Conservation (phyloP, 2,888 invertebrate species). For the Netelia virgata region DNA sequence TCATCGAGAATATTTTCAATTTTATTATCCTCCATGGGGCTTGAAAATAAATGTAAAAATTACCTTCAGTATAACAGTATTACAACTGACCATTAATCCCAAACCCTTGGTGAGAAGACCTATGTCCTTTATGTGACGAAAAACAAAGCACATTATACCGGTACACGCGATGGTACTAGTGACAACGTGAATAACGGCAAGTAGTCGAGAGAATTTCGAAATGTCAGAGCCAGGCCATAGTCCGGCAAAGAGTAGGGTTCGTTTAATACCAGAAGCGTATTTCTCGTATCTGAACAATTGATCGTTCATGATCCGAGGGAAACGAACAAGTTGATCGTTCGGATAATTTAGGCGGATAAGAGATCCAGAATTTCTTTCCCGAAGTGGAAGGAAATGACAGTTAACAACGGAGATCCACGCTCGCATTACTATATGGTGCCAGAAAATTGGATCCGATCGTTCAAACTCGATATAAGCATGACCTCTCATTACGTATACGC, state of each 20-base stretch:
- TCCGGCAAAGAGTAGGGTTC: constrained; percentile 48
- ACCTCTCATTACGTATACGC: too few relatives aligned
- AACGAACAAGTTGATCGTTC: background rate
- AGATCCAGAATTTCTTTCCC: background rate
- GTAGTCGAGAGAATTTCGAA: background rate
- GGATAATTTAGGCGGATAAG: background rate
- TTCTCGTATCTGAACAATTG: constrained; percentile 40
- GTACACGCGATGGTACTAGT: background rate
- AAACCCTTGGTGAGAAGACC: constrained; percentile 44
- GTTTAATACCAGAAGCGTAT: constrained; percentile 39
- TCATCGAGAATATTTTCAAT: background rate
- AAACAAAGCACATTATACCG: constrained; percentile 42
- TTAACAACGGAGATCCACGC: background rate
- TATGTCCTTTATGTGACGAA: constrained; percentile 30
- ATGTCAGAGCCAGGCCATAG: constrained; percentile 44
- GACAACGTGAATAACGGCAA: constrained; percentile 15
- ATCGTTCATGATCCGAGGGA: constrained; percentile 17
- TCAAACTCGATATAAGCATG: too few relatives aligned
- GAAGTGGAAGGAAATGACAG: background rate
- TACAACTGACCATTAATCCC: constrained; percentile 33
- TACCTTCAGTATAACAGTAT: constrained; percentile 48
- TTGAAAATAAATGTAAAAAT: background rate
- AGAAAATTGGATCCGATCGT: too few relatives aligned
- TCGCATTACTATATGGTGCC: too few relatives aligned
- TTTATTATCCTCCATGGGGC: background rate